phyloP scores from a whole-genome alignment of 2,113 vertebrate genomes.

The Macquaria ambigua region DNA sequence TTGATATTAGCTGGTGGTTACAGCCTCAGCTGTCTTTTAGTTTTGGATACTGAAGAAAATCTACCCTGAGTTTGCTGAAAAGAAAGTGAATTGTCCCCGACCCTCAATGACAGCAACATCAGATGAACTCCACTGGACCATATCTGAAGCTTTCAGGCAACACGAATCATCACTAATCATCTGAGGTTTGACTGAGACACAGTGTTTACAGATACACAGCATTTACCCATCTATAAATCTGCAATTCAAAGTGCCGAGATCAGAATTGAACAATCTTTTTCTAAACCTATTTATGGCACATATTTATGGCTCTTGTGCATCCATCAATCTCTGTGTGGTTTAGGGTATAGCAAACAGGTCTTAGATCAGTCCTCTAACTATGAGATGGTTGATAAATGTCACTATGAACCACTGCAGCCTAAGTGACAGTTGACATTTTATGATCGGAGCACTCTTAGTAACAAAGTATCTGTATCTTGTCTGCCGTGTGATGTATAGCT shows the following conservation, averaged over 20 bases:
- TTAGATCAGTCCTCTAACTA: slow-evolving; percentile 24
- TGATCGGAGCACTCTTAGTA: slow-evolving; percentile 44
- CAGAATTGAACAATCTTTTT: slow-evolving; percentile 19
- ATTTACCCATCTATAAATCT: slow-evolving; percentile 19
- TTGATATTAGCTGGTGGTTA: background rate
- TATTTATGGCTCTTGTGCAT: slow-evolving; percentile 12
- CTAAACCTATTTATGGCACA: slow-evolving; percentile 14
- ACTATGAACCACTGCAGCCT: slow-evolving; percentile 33
- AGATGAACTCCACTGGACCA: background rate
- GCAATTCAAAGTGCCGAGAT: slow-evolving; percentile 7
- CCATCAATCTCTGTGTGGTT: slow-evolving; percentile 36
- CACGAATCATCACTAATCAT: background rate
- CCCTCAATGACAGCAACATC: background rate
- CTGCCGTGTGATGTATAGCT: slow-evolving; percentile 42
- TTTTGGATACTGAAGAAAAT: background rate
- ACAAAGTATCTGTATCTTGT: slow-evolving; percentile 38
- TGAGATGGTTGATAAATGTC: slow-evolving; percentile 61
- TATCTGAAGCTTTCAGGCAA: background rate
- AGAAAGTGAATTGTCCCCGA: background rate
- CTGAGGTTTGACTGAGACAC: background rate
- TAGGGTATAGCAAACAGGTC: slow-evolving; percentile 9
- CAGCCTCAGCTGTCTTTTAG: background rate
- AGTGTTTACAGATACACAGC: background rate
- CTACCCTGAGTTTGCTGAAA: background rate
- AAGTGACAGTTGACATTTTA: slow-evolving; percentile 72